These are phyloP conservation scores for Phlogophora meticulosa DNA, from an alignment of 2,888 invertebrate species.

Conservation along the genomic window DNA sequence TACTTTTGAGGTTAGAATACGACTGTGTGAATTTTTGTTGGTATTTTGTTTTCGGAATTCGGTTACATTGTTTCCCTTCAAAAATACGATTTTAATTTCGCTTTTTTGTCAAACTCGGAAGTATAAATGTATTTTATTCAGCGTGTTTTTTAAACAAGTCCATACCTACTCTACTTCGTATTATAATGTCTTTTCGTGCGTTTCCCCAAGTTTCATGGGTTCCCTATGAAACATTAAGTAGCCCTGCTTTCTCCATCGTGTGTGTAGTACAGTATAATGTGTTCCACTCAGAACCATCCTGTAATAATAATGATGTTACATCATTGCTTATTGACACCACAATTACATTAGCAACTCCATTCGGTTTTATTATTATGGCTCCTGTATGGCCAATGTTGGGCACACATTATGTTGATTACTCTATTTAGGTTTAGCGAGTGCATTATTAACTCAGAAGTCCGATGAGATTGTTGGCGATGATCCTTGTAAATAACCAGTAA, in stretches of 20 bases:
- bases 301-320: slow-evolving; percentile 29
- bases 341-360: slow-evolving; percentile 12
- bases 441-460: background rate
- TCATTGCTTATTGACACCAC: slow-evolving; percentile 16
- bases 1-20: too few relatives aligned
- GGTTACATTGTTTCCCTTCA: background rate
- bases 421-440: background rate
- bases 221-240: slow-evolving; percentile 5
- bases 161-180: background rate
- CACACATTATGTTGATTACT: background rate
- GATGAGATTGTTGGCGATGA: background rate
- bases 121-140: background rate
- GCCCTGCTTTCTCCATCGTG: background rate
- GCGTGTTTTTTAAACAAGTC: background rate
- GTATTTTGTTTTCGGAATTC: slow-evolving; percentile 6
- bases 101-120: background rate
- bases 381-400: background rate
- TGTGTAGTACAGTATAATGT: background rate
- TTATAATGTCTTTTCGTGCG: too few relatives aligned
- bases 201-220: background rate
- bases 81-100: background rate
- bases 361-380: slow-evolving; percentile 9
- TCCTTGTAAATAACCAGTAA: background rate
- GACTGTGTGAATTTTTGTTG: too few relatives aligned
- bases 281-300: slow-evolving; percentile 13